Percentiles rank a stretch among this genome's conserved stretches.
phyloP scores from a whole-genome alignment of 2,113 vertebrate species.

The Callipepla squamata region DNA sequence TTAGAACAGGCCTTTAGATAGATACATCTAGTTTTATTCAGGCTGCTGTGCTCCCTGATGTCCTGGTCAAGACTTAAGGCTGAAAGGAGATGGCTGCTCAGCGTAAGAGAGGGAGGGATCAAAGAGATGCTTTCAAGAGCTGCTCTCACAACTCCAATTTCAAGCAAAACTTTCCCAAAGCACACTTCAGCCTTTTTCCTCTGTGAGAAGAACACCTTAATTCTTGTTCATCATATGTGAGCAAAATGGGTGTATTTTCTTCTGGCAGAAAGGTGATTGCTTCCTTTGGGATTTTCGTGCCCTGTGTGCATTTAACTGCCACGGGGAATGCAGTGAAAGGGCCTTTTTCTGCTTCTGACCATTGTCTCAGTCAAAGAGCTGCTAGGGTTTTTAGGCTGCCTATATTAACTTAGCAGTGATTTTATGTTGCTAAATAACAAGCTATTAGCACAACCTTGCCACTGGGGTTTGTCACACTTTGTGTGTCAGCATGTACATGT shows the following conservation, averaged over 20 bases:
- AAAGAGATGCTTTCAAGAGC: not conserved
- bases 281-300: not conserved
- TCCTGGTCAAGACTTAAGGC: not conserved
- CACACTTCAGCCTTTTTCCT: not conserved
- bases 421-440: conserved; percentile 38
- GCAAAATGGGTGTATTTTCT: not conserved
- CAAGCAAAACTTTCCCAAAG: conserved; percentile 1
- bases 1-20: not conserved
- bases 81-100: not conserved
- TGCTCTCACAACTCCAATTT: not conserved
- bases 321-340: not conserved
- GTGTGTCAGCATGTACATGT: not conserved
- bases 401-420: conserved; percentile 32
- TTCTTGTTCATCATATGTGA: not conserved
- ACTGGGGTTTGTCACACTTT: conserved; percentile 21
- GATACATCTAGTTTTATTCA: not conserved
- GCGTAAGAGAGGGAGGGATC: not conserved
- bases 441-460: conserved; percentile 44
- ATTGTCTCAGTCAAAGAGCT: not conserved
- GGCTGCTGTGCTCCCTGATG: not conserved
- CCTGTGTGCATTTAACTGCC: not conserved
- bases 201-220: not conserved
- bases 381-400: not conserved
- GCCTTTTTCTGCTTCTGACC: not conserved
- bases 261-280: not conserved